Conservation (phyloP, 1,140 invertebrate species). For the Adoxophyes honmai region DNA sequence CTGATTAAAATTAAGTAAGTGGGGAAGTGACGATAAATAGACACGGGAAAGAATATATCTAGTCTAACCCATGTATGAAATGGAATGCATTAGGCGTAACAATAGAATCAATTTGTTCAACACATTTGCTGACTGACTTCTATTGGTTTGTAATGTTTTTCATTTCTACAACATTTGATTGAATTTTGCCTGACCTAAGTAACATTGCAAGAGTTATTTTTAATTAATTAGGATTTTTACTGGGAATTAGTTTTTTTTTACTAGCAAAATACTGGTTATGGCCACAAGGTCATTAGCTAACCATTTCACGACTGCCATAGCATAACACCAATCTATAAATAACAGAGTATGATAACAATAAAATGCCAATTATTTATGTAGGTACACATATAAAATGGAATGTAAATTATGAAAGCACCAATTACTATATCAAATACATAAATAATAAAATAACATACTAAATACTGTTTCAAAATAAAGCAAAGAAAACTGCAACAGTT, state of each 20-base stretch:
- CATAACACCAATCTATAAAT: background rate
- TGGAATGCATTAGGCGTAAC: conserved; percentile 41
- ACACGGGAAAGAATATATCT: conserved; percentile 43
- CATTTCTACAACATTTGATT: too few species aligned
- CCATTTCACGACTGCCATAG: too few species aligned
- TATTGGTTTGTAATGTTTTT: too few species aligned
- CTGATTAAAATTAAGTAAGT: conserved; percentile 53
- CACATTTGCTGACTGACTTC: too few species aligned
- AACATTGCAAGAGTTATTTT: too few species aligned
- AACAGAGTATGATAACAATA: background rate
- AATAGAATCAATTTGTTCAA: background rate
- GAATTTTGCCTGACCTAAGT: too few species aligned
- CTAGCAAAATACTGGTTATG: too few species aligned
- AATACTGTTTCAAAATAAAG: background rate
- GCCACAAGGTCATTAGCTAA: too few species aligned
- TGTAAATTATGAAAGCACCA: conserved; percentile 21
- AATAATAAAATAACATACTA: background rate
- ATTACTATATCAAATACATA: background rate
- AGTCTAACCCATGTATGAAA: conserved; percentile 31
- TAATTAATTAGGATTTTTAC: too few species aligned
- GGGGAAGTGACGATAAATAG: conserved; percentile 26
- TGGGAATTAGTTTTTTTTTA: too few species aligned
- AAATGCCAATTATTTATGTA: too few species aligned
- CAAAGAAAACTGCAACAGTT: background rate
- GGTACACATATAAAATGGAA: conserved; percentile 16